Conservation (phyloP, 1,140 invertebrate genomes). For the Drosophila sturtevanti region DNA sequence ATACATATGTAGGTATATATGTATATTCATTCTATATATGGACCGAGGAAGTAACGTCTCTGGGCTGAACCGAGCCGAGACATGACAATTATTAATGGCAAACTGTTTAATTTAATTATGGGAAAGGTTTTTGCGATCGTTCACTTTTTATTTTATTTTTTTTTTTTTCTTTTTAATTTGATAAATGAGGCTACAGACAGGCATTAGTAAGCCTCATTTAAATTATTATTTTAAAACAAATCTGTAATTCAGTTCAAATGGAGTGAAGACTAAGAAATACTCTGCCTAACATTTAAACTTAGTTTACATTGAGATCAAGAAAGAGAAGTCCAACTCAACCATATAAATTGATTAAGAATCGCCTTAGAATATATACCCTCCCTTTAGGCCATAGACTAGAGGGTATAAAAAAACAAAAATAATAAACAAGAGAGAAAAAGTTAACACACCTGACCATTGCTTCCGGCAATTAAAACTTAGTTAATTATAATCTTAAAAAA, state of each 20-base stretch:
- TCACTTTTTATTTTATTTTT: slow-evolving; percentile 15
- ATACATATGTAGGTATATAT: background rate
- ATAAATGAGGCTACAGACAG: slow-evolving; percentile 27
- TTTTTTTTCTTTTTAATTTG: slow-evolving; percentile 25
- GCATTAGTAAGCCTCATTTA: slow-evolving; percentile 30
- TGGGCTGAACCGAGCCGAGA: slow-evolving; percentile 14
- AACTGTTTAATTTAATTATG: slow-evolving; percentile 74
- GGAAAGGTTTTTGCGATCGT: slow-evolving; percentile 51
- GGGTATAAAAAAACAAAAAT: background rate
- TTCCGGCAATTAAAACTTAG: slow-evolving; percentile 62
- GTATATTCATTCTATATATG: slow-evolving; percentile 45
- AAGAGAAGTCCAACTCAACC: no score
- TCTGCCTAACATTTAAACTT: background rate
- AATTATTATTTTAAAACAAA: slow-evolving; percentile 30
- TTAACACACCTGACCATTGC: slow-evolving; percentile 41
- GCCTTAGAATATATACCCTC: background rate
- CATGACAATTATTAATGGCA: slow-evolving; percentile 74
- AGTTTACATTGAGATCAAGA: no score
- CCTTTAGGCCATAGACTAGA: background rate
- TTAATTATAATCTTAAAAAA: slow-evolving; percentile 60
- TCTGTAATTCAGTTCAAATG: background rate
- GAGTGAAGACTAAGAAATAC: background rate
- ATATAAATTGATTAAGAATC: no score
- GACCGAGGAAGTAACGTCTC: slow-evolving; percentile 48
- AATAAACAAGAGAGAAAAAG: background rate